Base-by-base conservation (phyloP, 2,888 invertebrate genomes). In the Drosophila longiperda region DNA sequence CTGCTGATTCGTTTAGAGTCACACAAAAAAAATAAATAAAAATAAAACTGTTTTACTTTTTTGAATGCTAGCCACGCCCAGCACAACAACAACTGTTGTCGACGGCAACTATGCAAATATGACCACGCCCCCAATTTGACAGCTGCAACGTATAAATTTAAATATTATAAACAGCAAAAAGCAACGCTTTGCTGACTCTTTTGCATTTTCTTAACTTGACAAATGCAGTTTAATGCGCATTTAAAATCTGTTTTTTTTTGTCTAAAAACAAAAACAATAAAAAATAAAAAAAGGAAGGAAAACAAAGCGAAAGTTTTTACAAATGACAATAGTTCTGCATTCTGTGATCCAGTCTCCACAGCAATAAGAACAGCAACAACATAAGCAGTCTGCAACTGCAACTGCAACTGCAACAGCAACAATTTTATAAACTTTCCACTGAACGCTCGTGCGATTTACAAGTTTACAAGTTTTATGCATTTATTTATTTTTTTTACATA, bases 191-290 rank as follows among this genome's bases (percentile, higher is more conserved):
- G 29, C 29, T 29, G 32, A 50, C 40, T 64, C 50, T 57, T 63
- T 36, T 57, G 66, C 73, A 48, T 76, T 64, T 69, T 52, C 48
- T 70, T 53, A 66, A 23, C 54, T 52, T 50, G 53, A 65, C 75
- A 81, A 83, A 87, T 89, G 76, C 83, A 78, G 50, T 62, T 78
- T 72, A 83, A 81, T 85, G 89, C 87, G 84, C 89, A 89, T 84
- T 83, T 74, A 55, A 83, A 81, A 57, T 68, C 50, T 54, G 36
- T 36, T 64, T 66, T 48, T 62, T 62, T 40, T 23, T 71, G 63
- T 12, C 57, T 49, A 20, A 50, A 15, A 54, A 3, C n/a, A 34
- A 36, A 23, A 26, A 34, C 17, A 53, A 5, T 1, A 15, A 15
- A 17, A 7, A 1, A 9, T n/a, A 52, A 12, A 6, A 6, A 17